A percentile compares a stretch with the other conserved stretches of the same genome.
These are phyloP conservation scores for Hesperophylax magnus DNA, from an alignment of 1,140 invertebrate genomes.

Conservation along the genomic window DNA sequence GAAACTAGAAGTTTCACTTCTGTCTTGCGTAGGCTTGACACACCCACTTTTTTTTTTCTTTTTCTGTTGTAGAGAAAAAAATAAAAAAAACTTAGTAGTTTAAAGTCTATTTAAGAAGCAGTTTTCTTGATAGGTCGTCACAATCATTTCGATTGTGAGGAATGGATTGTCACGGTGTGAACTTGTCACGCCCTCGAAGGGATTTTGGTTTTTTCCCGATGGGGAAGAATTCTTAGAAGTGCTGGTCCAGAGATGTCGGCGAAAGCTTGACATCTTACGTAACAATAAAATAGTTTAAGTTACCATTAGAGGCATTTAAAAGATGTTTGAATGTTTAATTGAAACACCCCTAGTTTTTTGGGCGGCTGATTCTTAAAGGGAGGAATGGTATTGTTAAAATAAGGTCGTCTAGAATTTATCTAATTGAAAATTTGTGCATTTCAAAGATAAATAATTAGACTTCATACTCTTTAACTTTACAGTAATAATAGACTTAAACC, in stretches of 20 bases:
- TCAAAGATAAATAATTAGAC: too few species aligned
- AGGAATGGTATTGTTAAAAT: too few species aligned
- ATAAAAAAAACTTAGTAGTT: background rate
- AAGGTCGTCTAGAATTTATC: too few species aligned
- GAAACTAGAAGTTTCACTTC: too few species aligned
- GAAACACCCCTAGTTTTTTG: conserved; percentile 10
- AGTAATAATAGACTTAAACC: too few species aligned
- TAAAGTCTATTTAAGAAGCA: conserved; percentile 11
- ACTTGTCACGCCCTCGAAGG: conserved; percentile 7
- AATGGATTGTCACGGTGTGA: conserved; percentile 37
- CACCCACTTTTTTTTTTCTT: too few species aligned
- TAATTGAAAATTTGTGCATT: too few species aligned
- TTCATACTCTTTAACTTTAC: too few species aligned
- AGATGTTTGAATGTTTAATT: conserved; percentile 38
- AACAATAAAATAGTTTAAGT: conserved; percentile 47
- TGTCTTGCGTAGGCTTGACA: too few species aligned
- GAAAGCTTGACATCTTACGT: background rate
- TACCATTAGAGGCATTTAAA: conserved; percentile 36
- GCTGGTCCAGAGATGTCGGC: conserved; percentile 6
- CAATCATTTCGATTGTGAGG: conserved; percentile 40
- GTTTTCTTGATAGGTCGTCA: conserved; percentile 35
- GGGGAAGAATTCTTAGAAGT: conserved; percentile 26
- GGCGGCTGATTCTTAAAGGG: background rate
- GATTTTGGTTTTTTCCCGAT: background rate
- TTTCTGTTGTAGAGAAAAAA: too few species aligned